Conservation (phyloP, 2,797 vertebrate species). For the Acrossocheilus fasciatus region DNA sequence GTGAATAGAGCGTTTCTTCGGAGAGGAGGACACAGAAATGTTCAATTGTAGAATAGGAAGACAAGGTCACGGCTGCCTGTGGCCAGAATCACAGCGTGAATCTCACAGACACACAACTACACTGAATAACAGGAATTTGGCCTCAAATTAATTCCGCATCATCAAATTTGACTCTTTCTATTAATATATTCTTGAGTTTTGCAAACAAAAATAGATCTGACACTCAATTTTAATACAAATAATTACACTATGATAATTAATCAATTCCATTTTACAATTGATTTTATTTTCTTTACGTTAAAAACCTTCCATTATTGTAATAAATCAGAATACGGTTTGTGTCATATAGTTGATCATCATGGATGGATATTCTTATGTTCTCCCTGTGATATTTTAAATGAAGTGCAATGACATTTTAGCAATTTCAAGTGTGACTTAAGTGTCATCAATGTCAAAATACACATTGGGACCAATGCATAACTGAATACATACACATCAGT, state of each 20-base stretch:
- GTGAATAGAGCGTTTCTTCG: slow-evolving; percentile 21
- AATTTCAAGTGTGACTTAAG: not conserved
- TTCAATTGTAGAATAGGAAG: slow-evolving; percentile 27
- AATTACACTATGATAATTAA: not conserved
- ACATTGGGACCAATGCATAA: not conserved
- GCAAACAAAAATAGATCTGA: not conserved
- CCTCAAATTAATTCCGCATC: not conserved
- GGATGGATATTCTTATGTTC: not conserved
- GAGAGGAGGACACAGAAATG: slow-evolving; percentile 27
- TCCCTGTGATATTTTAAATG: not conserved
- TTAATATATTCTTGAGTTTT: not conserved
- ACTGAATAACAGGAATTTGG: not conserved
- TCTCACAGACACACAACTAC: not conserved
- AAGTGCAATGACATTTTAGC: not conserved
- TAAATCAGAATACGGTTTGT: not conserved
- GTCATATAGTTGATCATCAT: not conserved
- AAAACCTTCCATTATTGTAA: not conserved
- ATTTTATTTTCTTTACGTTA: too few species aligned
- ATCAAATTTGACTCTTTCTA: not conserved
- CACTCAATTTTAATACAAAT: not conserved
- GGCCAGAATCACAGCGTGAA: slow-evolving; percentile 15
- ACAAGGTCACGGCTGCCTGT: slow-evolving; percentile 27
- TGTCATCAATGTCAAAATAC: not conserved
- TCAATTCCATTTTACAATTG: not conserved
- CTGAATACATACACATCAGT: not conserved